Percentiles rank a stretch among this genome's conserved stretches.
These are phyloP conservation scores for Plemyria rubiginata DNA, from an alignment of 2,888 invertebrate genomes.

Conservation along the genomic window DNA sequence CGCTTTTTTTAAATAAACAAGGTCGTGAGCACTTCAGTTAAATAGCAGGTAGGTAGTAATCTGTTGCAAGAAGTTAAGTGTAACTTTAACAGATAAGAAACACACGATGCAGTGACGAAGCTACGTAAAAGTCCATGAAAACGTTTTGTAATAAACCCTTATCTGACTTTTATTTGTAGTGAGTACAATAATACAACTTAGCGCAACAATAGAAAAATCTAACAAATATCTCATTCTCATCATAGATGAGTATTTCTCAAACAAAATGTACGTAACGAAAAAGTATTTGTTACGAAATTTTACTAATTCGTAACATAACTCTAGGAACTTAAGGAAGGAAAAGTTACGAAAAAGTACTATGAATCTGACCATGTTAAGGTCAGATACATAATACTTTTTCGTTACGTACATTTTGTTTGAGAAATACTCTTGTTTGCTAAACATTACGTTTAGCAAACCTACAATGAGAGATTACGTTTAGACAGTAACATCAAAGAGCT, in stretches of 20 bases:
- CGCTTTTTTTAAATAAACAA: too few relatives aligned
- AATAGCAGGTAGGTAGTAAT: background rate
- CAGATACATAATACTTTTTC: too few relatives aligned
- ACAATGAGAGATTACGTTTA: too few relatives aligned
- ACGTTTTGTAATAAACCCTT: background rate
- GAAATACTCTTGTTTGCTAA: too few relatives aligned
- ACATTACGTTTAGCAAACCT: background rate
- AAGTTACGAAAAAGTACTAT: too few relatives aligned
- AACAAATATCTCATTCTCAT: background rate
- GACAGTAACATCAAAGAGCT: constrained; percentile 35
- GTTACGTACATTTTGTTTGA: too few relatives aligned
- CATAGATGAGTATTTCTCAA: too few relatives aligned
- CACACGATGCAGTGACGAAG: background rate
- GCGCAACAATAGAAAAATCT: background rate
- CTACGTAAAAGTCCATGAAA: background rate
- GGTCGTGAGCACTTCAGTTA: background rate
- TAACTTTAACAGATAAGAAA: background rate
- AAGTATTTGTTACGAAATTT: too few relatives aligned
- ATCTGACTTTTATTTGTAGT: background rate
- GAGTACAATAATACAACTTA: background rate
- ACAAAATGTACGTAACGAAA: too few relatives aligned
- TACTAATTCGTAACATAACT: too few relatives aligned
- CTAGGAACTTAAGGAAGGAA: too few relatives aligned
- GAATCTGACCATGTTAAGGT: too few relatives aligned
- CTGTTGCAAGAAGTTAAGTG: background rate